Base-by-base conservation (phyloP, 2,888 invertebrate species). In the Euproctis similis region DNA sequence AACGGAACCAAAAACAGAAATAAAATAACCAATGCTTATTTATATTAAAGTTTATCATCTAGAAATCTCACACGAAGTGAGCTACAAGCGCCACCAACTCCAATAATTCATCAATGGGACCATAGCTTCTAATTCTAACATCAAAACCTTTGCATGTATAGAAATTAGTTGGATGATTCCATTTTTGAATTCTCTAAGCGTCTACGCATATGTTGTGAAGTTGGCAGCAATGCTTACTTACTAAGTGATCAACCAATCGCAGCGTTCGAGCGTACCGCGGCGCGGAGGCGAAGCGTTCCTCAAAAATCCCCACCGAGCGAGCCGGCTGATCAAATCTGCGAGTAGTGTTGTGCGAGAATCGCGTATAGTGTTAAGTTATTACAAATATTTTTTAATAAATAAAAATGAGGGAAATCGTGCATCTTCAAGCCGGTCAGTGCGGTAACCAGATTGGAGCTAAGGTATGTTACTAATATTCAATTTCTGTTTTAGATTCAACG, bases 331-430 rank as follows among this genome's bases (percentile, higher is more conserved):
- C 80, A 81, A 67, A 75, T 69, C 78, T 65, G 39, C 74, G 70
- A 78, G 76, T 54, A 54, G 76, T 74, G 81, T 64, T 53, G 73
- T 69, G 70, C 63, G 75, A 68, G 73, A 68, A 66, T 60, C 65
- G 74, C 75, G 78, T 72, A 59, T 73, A 77, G 82, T 82, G 73
- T 69, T 66, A 67, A 67, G 59, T 75, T 71, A 72, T 76, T 73
- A 53, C 57, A 77, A 72, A 50, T 48, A 51, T 39, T 75, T 69
- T 61, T 53, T 54, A 58, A 53, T 43, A 65, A 59, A 54, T 58
- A 53, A 87, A 82, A 59, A 93, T 93, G 93, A 89, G 93, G 84
- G 93, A 93, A 87, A 93, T 93, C 74, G 91, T 93, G 52, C 92
- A 92, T 60, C 76, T 93, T 42, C 93, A 93, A 71, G 92, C 91